phyloP scores from a whole-genome alignment of 2,888 invertebrate genomes.

The Agrotis puta region DNA sequence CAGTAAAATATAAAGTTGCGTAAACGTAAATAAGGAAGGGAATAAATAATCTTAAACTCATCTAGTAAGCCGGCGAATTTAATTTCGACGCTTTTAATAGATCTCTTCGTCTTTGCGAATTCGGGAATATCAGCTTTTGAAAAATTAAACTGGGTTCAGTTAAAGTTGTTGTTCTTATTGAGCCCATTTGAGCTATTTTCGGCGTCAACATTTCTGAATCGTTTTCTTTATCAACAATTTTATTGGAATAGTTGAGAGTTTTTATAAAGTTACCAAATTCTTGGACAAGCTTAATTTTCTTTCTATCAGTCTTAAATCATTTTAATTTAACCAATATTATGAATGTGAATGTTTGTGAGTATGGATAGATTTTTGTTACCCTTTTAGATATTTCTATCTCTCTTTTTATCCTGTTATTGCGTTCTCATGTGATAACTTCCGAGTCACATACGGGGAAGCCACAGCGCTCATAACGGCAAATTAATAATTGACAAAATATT shows the following conservation, averaged over 20 bases:
- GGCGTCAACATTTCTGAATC: slow-evolving; percentile 14
- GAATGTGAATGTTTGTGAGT: too few species aligned
- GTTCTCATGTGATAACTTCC: too few species aligned
- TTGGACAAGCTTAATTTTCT: not conserved
- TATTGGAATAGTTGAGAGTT: slow-evolving; percentile 43
- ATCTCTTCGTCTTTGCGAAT: slow-evolving; percentile 64
- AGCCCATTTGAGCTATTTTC: slow-evolving; percentile 44
- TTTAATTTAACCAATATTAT: too few species aligned
- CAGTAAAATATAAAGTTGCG: slow-evolving; percentile 39
- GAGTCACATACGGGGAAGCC: too few species aligned
- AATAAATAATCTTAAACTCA: slow-evolving; percentile 79
- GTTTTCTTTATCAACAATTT: slow-evolving; percentile 29
- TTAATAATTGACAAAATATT: not conserved
- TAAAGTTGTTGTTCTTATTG: slow-evolving; percentile 48
- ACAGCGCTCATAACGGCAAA: too few species aligned
- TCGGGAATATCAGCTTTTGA: slow-evolving; percentile 62
- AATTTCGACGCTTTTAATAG: slow-evolving; percentile 73
- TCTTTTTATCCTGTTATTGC: too few species aligned
- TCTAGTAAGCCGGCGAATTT: slow-evolving; percentile 71
- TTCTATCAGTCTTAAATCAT: too few species aligned
- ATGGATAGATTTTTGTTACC: too few species aligned
- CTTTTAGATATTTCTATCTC: too few species aligned
- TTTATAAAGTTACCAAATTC: slow-evolving; percentile 6
- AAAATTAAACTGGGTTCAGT: slow-evolving; percentile 49
- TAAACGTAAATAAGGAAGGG: slow-evolving; percentile 72